A percentile compares a stretch with the other conserved stretches of the same genome.
phyloP scores from a whole-genome alignment of 2,113 vertebrate species.

The Perca fluviatilis region DNA sequence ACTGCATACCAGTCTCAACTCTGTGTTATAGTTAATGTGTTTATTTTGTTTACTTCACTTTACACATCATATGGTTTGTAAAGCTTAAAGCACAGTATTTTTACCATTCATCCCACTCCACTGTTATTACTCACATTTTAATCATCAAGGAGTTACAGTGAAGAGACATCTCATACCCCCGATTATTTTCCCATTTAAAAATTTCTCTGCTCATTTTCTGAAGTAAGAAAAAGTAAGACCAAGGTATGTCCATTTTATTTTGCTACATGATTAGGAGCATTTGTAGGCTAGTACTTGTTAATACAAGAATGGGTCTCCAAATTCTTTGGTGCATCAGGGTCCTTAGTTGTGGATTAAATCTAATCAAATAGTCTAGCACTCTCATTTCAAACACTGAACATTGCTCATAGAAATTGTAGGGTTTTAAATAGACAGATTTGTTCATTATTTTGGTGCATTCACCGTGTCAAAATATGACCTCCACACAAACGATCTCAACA shows the following conservation, averaged over 20 bases:
- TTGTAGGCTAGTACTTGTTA: background rate
- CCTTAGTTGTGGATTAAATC: constrained; percentile 43
- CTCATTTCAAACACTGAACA: constrained; percentile 11
- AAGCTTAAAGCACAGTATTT: background rate
- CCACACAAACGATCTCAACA: constrained; percentile 34
- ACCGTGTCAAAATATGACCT: constrained; percentile 47
- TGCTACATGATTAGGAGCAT: background rate
- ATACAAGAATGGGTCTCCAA: background rate
- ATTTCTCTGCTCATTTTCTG: background rate
- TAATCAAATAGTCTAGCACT: background rate
- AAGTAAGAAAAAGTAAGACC: background rate
- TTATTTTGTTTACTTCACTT: background rate
- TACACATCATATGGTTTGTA: background rate
- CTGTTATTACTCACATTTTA: background rate
- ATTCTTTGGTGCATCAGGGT: background rate
- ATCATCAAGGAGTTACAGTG: background rate
- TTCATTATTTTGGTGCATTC: constrained; percentile 73
- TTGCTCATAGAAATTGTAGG: constrained; percentile 35
- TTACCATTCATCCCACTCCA: background rate
- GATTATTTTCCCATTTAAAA: background rate
- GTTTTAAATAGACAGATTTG: constrained; percentile 39
- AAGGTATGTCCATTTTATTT: background rate
- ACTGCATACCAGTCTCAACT: background rate
- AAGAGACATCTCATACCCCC: background rate
- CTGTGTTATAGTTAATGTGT: background rate